Base-by-base conservation (phyloP, 1,140 invertebrate genomes). In the Scaptodrosophila lebanonensis region DNA sequence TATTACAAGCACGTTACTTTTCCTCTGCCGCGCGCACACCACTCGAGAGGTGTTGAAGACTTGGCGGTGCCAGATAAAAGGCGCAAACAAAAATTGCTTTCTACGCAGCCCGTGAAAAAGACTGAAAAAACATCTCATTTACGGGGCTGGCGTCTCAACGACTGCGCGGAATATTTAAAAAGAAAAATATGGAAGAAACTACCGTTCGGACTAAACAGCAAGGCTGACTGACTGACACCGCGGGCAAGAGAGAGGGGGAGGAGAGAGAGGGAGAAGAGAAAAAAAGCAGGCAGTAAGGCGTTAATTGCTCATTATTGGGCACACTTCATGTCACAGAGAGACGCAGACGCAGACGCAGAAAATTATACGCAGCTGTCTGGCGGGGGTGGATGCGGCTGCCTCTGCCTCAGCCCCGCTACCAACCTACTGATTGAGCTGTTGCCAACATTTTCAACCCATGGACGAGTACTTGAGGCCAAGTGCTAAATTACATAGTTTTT, bases 301-400 rank as follows among this genome's bases (percentile, higher is more conserved):
- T 83, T 85, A 85, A 85, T 85, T 85, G 76, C 72, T 85, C 76
- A 85, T 79, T 83, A 83, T 75, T 73, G 83, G 72, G 76, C 83
- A 83, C 83, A 85, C 83, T 85, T 85, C 83, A 85, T 79, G 76
- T 79, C 72, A 77, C 61, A 76, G 51, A 60, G 50, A 45, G 54
- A n/a, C n/a, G n/a, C n/a, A n/a, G 58, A 62, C 39, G 62, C 66
- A 56, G 63, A 76, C 43, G 54, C 67, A 77, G 72, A 65, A 52
- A 73, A 38, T 57, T 54, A 60, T 58, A 22, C 15, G 36, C 35
- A 36, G 8, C 15, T 11, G 6, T 16, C 15, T 13, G 22, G 39
- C 30, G 13, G 35, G 2, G 3, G 29, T 15, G 25, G 5, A 22
- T 8, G 53, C 40, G 59, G 18, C n/a, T 12, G 8, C 61, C 30